Base-by-base conservation (phyloP, 1,140 invertebrate genomes). In the Drosophila teissieri region DNA sequence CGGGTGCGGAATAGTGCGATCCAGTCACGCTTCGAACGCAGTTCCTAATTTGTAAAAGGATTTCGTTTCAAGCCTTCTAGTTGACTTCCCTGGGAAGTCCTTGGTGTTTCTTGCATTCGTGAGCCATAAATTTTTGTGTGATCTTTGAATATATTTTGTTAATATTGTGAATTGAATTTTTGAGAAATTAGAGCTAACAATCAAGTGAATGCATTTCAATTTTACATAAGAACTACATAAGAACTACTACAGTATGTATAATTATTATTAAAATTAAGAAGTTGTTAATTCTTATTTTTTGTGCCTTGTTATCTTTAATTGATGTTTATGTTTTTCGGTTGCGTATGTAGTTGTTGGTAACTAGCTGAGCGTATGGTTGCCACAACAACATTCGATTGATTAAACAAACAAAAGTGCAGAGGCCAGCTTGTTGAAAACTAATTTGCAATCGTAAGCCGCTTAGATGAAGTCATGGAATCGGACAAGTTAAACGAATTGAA, bases 401-500 rank as follows among this genome's bases (percentile, higher is more conserved):
- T 31, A 49, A 88, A 83, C 79, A 89, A 74, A 63, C 4, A 72
- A 63, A 4, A 27, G 39, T 3, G 8, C 27, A 17, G 2, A 11
- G 14, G 12, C 46, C 24, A 11, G 27, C 15, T n/a, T 52, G 15
- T 8, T 45, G 31, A 31, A 12, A n/a, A 7, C 24, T 46, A 11
- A 49, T 53, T 40, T 46, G 10, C 39, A 17, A 53, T 36, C 22
- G 40, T 39, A 34, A 49, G 10, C 42, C 5, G 8, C 11, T 31
- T 39, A 45, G 49, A 45, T 17, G 17, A 72, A 46, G 93, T 90
- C 73, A 93, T 93, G 54, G 91, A 93, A 52, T 94, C 94, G 17
- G 94, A 94, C 60, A 94, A 94, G 67, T 70, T 95, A n/a, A 94
- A 93, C 48, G 93, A 93, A 45, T 93, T 96, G 45, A 96, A 96